A percentile compares a stretch with the other conserved stretches of the same genome.
These are phyloP conservation scores for Empis livida DNA, from an alignment of 2,888 invertebrate species.

Conservation along the genomic window DNA sequence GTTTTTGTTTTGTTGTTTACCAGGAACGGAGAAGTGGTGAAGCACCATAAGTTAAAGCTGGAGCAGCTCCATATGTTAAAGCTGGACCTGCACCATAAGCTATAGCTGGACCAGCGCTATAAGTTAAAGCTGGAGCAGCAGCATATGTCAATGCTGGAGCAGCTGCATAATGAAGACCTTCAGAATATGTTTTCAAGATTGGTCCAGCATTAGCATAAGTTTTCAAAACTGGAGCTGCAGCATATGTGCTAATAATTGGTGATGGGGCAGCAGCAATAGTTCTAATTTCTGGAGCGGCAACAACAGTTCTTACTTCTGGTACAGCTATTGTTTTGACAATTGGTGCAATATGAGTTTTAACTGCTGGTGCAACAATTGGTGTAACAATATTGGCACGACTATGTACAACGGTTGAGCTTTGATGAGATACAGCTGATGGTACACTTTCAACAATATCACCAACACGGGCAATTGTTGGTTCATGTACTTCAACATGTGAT, in stretches of 20 bases:
- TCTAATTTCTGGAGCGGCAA: slow-evolving; percentile 12
- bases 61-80: too few species aligned
- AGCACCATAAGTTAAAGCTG: too few species aligned
- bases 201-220: not conserved
- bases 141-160: too few species aligned
- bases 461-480: slow-evolving; percentile 28
- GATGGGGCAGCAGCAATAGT: slow-evolving; percentile 10
- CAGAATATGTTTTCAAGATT: too few species aligned
- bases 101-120: too few species aligned
- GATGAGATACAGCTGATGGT: slow-evolving; percentile 40
- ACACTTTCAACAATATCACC: slow-evolving; percentile 29
- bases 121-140: too few species aligned
- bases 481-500: slow-evolving; percentile 16
- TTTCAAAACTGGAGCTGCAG: not conserved
- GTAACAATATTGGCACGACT: slow-evolving; percentile 31
- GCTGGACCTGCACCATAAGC: too few species aligned
- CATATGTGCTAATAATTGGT: not conserved
- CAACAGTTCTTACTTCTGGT: not conserved
- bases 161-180: too few species aligned
- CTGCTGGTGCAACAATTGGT: slow-evolving; percentile 21
- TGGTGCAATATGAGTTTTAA: slow-evolving; percentile 17
- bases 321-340: not conserved
- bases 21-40: too few species aligned
- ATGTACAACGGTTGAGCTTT: slow-evolving; percentile 40
- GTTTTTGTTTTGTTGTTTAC: too few species aligned